Percentiles rank a stretch among this genome's conserved stretches.
phyloP scores from a whole-genome alignment of 2,888 invertebrate genomes.

The Drosophila yooni region DNA sequence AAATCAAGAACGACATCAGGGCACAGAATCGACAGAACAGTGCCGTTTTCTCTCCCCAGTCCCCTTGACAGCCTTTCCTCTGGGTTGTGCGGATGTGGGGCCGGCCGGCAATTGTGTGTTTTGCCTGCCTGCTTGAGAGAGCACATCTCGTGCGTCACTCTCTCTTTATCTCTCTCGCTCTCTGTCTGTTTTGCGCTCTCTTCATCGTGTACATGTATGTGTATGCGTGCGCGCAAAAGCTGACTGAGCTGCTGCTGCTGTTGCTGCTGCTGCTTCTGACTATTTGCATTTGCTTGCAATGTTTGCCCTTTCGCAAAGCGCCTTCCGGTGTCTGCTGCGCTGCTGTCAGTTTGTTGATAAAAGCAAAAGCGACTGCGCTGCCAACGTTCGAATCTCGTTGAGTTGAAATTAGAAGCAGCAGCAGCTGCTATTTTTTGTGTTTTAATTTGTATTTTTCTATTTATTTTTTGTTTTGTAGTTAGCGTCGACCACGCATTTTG shows the following conservation, averaged over 20 bases:
- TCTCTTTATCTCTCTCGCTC: constrained; percentile 12
- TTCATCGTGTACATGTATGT: constrained; percentile 3
- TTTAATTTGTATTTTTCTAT: constrained; percentile 7
- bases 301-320: constrained; percentile 70
- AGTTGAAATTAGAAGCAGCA: constrained; percentile 69
- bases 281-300: constrained; percentile 57
- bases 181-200: constrained; percentile 7
- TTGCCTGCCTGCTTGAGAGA: background rate
- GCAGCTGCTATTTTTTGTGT: constrained; percentile 28
- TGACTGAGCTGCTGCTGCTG: constrained; percentile 20
- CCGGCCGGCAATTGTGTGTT: constrained; percentile 55
- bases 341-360: constrained; percentile 56
- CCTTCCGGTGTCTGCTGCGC: constrained; percentile 63
- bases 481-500: constrained; percentile 15
- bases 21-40: background rate
- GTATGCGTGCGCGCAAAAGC: constrained; percentile 32
- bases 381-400: constrained; percentile 69
- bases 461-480: constrained; percentile 35
- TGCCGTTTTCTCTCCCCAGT: background rate
- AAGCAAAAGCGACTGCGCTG: constrained; percentile 27
- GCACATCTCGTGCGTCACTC: constrained; percentile 6
- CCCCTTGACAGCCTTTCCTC: background rate
- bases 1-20: constrained; percentile 66
- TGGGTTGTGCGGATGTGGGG: constrained; percentile 3
- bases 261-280: constrained; percentile 26